A percentile compares a stretch with the other conserved stretches of the same genome.
phyloP scores from a whole-genome alignment of 2,888 invertebrate species.

The Deroplatys truncata region DNA sequence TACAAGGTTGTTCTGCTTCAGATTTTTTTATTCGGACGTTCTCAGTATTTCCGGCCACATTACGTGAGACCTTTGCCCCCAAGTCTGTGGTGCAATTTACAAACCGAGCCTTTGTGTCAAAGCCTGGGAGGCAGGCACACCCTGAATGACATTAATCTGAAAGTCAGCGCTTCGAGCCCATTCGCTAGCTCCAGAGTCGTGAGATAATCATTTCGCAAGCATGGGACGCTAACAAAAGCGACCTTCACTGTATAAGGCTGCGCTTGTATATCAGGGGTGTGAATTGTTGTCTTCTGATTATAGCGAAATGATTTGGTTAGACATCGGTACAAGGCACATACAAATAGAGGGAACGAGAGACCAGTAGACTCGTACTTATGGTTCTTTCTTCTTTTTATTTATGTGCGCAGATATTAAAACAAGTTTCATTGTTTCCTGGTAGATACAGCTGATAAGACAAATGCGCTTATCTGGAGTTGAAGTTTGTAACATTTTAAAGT shows the following conservation, averaged over 20 bases:
- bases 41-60: not conserved
- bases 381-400: too few relatives aligned
- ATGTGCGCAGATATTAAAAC: too few relatives aligned
- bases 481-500: too few relatives aligned
- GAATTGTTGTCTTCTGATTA: not conserved
- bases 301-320: not conserved
- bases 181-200: not conserved
- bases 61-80: not conserved
- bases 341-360: too few relatives aligned
- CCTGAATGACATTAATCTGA: not conserved
- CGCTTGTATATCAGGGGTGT: not conserved
- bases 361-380: too few relatives aligned
- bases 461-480: too few relatives aligned
- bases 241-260: not conserved
- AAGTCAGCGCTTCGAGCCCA: not conserved
- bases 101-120: not conserved
- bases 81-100: not conserved
- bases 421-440: too few relatives aligned
- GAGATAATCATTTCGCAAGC: not conserved
- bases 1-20: not conserved
- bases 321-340: too few relatives aligned
- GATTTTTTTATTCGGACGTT: not conserved
- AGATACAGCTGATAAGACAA: too few relatives aligned
- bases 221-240: not conserved
- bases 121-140: not conserved